Evolutionary conservation across 1,140 invertebrate species (phyloP).

Genomic region (Palaemon carinicauda): DNA sequence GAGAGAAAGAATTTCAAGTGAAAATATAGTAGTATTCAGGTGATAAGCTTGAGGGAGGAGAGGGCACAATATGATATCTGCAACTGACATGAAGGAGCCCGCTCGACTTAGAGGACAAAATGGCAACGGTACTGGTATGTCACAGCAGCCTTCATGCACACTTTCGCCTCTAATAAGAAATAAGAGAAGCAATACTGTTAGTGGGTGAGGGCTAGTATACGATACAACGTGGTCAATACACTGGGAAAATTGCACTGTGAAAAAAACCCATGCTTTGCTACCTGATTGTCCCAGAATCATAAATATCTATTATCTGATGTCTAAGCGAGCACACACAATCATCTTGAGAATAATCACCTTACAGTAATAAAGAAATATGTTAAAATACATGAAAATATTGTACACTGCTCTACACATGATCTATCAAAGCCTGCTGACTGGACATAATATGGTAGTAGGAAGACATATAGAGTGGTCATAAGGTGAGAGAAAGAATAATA

Average conservation of each 20-base stretch:
- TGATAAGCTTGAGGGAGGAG: constrained; percentile 51
- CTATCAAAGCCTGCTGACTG: constrained; percentile 55
- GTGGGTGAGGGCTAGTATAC: constrained; percentile 55
- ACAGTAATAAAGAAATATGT: constrained; percentile 57
- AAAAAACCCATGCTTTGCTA: constrained; percentile 55
- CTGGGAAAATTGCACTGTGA: constrained; percentile 56
- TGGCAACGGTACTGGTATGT: constrained; percentile 56
- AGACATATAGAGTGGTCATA: constrained; percentile 56
- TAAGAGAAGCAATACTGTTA: constrained; percentile 56
- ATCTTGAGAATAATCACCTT: constrained; percentile 57
- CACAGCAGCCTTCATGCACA: constrained; percentile 56
- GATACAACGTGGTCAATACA: constrained; percentile 56
- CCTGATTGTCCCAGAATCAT: constrained; percentile 57
- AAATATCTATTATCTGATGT: constrained; percentile 52
- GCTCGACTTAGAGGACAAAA: constrained; percentile 53
- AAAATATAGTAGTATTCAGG: constrained; percentile 41
- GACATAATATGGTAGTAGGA: constrained; percentile 56
- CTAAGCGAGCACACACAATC: constrained; percentile 57
- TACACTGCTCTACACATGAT: constrained; percentile 56
- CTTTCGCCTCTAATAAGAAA: constrained; percentile 57
- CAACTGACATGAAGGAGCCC: constrained; percentile 51
- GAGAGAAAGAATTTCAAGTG: constrained; percentile 8
- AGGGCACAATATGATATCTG: constrained; percentile 49
- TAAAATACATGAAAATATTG: constrained; percentile 57
- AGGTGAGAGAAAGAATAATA: constrained; percentile 52